These are phyloP conservation scores for Helicorthomorpha holstii DNA, from an alignment of 1,140 invertebrate species.

Conservation along the genomic window DNA sequence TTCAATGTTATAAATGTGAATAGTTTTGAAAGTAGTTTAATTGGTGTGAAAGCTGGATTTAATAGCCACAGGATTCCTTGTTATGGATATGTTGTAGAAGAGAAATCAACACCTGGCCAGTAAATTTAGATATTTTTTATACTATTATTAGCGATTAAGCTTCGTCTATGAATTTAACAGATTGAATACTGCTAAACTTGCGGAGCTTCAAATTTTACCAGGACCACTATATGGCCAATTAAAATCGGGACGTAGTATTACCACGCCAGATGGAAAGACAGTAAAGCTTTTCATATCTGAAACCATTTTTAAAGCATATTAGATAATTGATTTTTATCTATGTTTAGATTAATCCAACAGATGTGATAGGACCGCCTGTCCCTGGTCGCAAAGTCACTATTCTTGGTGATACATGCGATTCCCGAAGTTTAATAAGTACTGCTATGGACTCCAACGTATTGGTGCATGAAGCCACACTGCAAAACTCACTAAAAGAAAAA, in stretches of 20 bases:
- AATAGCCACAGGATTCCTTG: constrained; percentile 27
- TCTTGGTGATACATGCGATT: constrained; percentile 27
- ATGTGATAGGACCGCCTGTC: constrained; percentile 22
- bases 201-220: constrained; percentile 20
- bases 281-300: constrained; percentile 10
- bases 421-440: constrained; percentile 20
- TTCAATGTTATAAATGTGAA: no score
- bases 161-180: no score
- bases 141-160: no score
- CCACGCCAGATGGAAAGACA: constrained; percentile 18
- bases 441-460: constrained; percentile 24
- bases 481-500: constrained; percentile 21
- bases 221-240: constrained; percentile 26
- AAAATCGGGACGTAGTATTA: constrained; percentile 23
- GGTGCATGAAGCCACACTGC: constrained; percentile 30
- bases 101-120: constrained; percentile 21
- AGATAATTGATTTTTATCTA: not conserved
- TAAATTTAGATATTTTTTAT: no score
- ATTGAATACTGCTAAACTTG: constrained; percentile 21
- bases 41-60: constrained; percentile 23
- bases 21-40: constrained; percentile 20
- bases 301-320: not conserved
- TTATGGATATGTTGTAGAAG: constrained; percentile 27
- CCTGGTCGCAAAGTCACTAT: constrained; percentile 26
- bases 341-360: constrained; percentile 20